Evolutionary conservation across 37 sponge, comb jelly and placozoan species (phyloP).

Genomic region (Eunapius fragilis): DNA sequence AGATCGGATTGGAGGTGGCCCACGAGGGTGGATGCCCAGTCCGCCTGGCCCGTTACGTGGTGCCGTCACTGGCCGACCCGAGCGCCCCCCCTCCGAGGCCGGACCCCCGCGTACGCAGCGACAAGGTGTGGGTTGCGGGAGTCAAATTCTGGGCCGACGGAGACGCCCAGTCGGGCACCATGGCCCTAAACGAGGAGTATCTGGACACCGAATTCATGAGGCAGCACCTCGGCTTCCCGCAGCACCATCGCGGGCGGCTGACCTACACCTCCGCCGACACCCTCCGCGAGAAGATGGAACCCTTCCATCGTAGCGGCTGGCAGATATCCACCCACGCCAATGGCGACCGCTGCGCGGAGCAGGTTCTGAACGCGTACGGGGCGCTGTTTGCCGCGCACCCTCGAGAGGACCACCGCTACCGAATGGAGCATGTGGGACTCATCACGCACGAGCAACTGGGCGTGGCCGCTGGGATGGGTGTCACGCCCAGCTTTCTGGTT

Average conservation of each 20-base stretch:
- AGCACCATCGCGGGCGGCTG: slow-evolving; percentile 26
- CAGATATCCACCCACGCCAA: slow-evolving; percentile 64
- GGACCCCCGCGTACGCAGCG: background rate
- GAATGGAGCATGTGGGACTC: slow-evolving; percentile 61
- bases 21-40: background rate
- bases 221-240: slow-evolving; percentile 39
- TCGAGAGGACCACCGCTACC: slow-evolving; percentile 34
- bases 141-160: slow-evolving; percentile 69
- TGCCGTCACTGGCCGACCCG: background rate
- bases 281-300: slow-evolving; percentile 11
- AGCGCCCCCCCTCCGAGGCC: background rate
- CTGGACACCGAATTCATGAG: slow-evolving; percentile 38
- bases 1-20: background rate
- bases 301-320: slow-evolving; percentile 14
- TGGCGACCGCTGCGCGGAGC: slow-evolving; percentile 62
- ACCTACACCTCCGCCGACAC: slow-evolving; percentile 8
- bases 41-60: background rate
- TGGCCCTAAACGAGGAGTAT: slow-evolving; percentile 46
- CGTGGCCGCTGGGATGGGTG: slow-evolving; percentile 30
- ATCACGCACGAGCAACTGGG: slow-evolving; percentile 48
- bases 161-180: slow-evolving; percentile 50
- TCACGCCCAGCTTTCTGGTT: slow-evolving; percentile 40
- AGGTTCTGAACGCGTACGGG: slow-evolving; percentile 37
- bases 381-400: background rate
- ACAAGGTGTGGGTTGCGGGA: background rate